A percentile compares a stretch with the other conserved stretches of the same genome.
phyloP scores from a whole-genome alignment of 2,113 vertebrate species.

The Sialia sialis region DNA sequence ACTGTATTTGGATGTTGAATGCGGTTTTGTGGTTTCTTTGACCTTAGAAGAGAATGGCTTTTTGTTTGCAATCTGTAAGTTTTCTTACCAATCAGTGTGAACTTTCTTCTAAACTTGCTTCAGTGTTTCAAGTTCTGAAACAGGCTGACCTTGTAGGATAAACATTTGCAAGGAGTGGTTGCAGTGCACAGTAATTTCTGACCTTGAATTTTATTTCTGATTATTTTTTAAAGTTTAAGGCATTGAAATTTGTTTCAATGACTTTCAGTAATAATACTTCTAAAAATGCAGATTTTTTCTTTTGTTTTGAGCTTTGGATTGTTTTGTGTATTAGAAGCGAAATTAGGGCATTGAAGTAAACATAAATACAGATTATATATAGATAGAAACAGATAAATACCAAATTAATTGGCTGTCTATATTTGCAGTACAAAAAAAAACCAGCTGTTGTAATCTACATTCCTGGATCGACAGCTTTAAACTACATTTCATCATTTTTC shows the following conservation, averaged over 20 bases:
- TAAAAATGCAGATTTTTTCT: not conserved
- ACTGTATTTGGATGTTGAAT: not conserved
- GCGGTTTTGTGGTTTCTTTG: slow-evolving; percentile 12
- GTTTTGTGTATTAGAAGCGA: not conserved
- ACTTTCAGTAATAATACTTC: not conserved
- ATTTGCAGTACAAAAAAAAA: not conserved
- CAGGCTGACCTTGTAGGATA: not conserved
- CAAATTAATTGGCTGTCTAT: not conserved
- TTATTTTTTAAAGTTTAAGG: not conserved
- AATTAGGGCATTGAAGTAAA: not conserved
- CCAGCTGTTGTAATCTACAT: not conserved
- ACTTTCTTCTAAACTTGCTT: not conserved
- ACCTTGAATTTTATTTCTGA: slow-evolving; percentile 12
- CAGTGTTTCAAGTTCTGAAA: slow-evolving; percentile 43
- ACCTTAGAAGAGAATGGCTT: slow-evolving; percentile 37
- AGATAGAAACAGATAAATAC: not conserved
- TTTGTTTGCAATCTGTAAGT: slow-evolving; percentile 26
- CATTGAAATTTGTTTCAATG: not conserved
- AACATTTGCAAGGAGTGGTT: not conserved
- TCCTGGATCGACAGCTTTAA: not conserved
- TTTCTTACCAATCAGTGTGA: slow-evolving; percentile 13
- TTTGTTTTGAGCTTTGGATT: not conserved
- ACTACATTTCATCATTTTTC: not conserved
- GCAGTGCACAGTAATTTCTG: not conserved
- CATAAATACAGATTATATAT: not conserved